Evolutionary conservation across 2,888 invertebrate species (phyloP), one percentile per base, ranked within the genome.

Genomic region (Callosobruchus maculatus): DNA sequence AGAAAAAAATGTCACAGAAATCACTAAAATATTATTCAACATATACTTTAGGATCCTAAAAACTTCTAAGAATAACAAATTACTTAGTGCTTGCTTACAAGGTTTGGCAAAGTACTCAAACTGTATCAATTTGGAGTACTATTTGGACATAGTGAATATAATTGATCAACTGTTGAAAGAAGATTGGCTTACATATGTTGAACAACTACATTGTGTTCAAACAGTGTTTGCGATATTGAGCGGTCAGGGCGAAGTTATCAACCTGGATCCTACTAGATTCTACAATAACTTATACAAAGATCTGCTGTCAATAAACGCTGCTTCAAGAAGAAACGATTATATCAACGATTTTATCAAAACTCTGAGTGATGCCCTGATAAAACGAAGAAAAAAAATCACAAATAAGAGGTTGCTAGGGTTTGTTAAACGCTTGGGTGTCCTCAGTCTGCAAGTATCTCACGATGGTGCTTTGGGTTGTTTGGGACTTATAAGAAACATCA

Each of bases 91-190:
- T 0, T 96, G 96, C 67, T 89, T 99, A 0, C 94, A 96, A 84
- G 99, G 98, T 49, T 88, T 99, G 20, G 94, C 97, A 68, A 97
- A 95, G 96, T 97, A 88, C 89, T 95, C 98, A 0, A 97, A 98
- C 88, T 94, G 98, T 71, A 97, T 99, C 78, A 99, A 97, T 88
- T 86, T 98, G 78, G 98, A 99, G 79, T 98, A 95, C 88, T 99
- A 98, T 88, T 93, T 96, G 76, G 99, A 99, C 88, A 90, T 99
- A 78, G 94, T 99, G 70, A 90, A 91, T 76, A 93, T 95, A 72
- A 89, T 99, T 74, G 91, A 94, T 81, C 89, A 90, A 0, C 89
- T 98, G 75, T 89, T 97, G 75, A 91, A 92, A 75, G 89, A 90
- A 80, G 89, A 89, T 82, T 85, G 88, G 86, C 83, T 95, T 49